Evolutionary conservation across 2,888 invertebrate species (phyloP).

Genomic region (Neoascia interrupta): DNA sequence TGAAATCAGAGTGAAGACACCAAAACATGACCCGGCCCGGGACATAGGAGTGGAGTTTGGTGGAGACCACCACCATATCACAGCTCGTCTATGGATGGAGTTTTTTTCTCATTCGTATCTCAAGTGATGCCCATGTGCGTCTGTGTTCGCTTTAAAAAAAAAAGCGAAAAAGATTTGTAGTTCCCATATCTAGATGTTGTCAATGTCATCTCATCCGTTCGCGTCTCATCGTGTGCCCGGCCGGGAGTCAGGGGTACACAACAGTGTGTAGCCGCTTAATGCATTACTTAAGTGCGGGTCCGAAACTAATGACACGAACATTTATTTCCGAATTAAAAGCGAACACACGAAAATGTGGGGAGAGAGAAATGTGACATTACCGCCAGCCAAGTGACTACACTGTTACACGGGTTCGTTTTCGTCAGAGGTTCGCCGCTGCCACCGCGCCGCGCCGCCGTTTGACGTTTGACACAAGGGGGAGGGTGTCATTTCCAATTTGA

Average conservation of each 20-base stretch:
- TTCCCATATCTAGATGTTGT: conserved; percentile 59
- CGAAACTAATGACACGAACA: conserved; percentile 61
- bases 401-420: too few relatives aligned
- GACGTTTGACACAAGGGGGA: conserved; percentile 7
- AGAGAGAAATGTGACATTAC: conserved; percentile 37
- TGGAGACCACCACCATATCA: too few relatives aligned
- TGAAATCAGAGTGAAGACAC: conserved; percentile 22
- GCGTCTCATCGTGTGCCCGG: not conserved
- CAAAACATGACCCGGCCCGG: not conserved
- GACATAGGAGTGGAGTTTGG: not conserved
- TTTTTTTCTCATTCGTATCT: conserved; percentile 44
- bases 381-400: not conserved
- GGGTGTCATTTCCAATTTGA: conserved; percentile 19
- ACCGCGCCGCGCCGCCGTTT: not conserved
- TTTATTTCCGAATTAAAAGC: conserved; percentile 49
- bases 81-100: too few relatives aligned
- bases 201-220: conserved; percentile 29
- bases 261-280: conserved; percentile 6
- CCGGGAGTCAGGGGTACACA: too few relatives aligned
- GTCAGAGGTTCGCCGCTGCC: too few relatives aligned
- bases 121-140: conserved; percentile 57
- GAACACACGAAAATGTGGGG: conserved; percentile 18
- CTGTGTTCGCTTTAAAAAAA: conserved; percentile 19
- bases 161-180: conserved; percentile 48
- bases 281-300: conserved; percentile 63